Base-by-base conservation (phyloP, 2,113 vertebrate species). In the Pollachius pollachius region DNA sequence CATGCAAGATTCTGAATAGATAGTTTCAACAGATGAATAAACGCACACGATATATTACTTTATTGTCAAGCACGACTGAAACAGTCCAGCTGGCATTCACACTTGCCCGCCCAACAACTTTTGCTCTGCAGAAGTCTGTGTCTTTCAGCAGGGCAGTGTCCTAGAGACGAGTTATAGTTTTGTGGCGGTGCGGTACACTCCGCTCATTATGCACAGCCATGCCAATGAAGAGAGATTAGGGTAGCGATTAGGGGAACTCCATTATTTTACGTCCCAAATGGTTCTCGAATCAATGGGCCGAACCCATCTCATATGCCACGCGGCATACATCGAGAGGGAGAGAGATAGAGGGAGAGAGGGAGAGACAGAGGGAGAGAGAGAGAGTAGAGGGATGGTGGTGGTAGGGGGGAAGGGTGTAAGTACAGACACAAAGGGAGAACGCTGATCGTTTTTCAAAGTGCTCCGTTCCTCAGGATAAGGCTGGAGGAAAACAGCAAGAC, bases 181-280 rank as follows among this genome's bases (percentile, higher is more conserved):
- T 5, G 15, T n/a, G 54, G 5, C n/a, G 6, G 52, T 16, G 12
- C 52, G 66, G 64, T 71, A 74, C 69, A 71, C 71, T 69, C 75
- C 58, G 61, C 79, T 74, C 75, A 86, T 83, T 83, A 84, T 79
- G 75, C 73, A 68, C 73, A 54, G 41, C 71, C 77, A 80, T 67
- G 70, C 78, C 68, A 73, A 77, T 62, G 74, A 81, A 62, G 75
- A 83, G 72, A 86, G 81, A 82, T 86, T 84, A 85, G 72, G 70
- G 72, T 64, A 70, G 75, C 80, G 82, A 86, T 83, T 80, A 86
- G 79, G 25, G 9, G 59, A 73, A 82, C 75, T 77, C 75, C 60
- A 82, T 82, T 80, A 81, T 79, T 81, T 71, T 78, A 58, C 71
- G 72, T 78, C 73, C 75, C 77, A 74, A 78, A 84, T 76, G 78